Percentiles rank a stretch among this genome's conserved stretches.
phyloP scores from a whole-genome alignment of 2,888 invertebrate species.

The Pristionchus maxplancki region DNA sequence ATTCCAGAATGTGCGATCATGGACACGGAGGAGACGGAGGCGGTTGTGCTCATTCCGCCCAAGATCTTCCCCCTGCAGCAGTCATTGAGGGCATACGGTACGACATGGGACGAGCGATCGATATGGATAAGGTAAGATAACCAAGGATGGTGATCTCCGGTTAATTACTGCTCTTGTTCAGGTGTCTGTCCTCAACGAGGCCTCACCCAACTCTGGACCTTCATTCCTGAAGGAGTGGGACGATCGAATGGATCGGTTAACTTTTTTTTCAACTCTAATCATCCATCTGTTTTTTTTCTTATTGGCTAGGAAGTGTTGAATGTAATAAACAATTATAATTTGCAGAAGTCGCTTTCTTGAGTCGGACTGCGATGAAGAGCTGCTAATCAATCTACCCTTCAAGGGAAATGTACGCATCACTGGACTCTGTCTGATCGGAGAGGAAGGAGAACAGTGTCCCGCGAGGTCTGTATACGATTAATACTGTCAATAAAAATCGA shows the following conservation, averaged over 20 bases:
- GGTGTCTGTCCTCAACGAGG: slow-evolving; percentile 93
- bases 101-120: slow-evolving; percentile 62
- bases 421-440: slow-evolving; percentile 93
- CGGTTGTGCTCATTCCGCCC: slow-evolving; percentile 58
- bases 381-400: slow-evolving; percentile 97
- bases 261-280: neutral
- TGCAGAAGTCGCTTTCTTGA: slow-evolving; percentile 84
- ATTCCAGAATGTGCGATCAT: slow-evolving; percentile 54
- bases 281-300: neutral
- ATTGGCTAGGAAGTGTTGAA: neutral
- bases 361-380: slow-evolving; percentile 95
- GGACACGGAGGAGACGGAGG: slow-evolving; percentile 55
- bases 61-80: slow-evolving; percentile 52
- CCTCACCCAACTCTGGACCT: slow-evolving; percentile 89
- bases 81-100: slow-evolving; percentile 57
- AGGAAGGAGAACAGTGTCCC: slow-evolving; percentile 88
- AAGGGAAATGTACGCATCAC: slow-evolving; percentile 93
- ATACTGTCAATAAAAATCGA: too few species aligned
- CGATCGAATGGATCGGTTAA: slow-evolving; percentile 90
- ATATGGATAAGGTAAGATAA: slow-evolving; percentile 59
- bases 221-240: slow-evolving; percentile 87
- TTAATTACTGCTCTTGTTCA: slow-evolving; percentile 75
- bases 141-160: neutral
- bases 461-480: slow-evolving; percentile 87
- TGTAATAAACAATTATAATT: too few species aligned